phyloP scores from a whole-genome alignment of 2,888 invertebrate species.

The Conops quadrifasciatus region DNA sequence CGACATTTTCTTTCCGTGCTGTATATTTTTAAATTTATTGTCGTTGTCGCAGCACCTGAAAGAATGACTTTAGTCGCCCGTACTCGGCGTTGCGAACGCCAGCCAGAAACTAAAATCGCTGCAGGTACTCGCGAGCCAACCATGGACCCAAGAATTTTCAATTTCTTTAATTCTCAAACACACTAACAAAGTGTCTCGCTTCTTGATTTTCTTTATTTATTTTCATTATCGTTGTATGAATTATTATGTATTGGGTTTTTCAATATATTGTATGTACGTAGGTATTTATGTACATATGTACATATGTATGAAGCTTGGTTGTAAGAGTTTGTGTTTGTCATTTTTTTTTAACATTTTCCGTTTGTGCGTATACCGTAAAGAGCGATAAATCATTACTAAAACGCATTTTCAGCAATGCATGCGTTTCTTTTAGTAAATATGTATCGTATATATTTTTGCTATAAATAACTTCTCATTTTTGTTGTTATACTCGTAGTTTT shows the following conservation, averaged over 20 bases:
- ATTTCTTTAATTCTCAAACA: constrained; percentile 7
- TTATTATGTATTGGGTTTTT: not conserved
- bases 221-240: not conserved
- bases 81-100: constrained; percentile 29
- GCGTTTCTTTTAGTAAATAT: too few species aligned
- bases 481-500: too few species aligned
- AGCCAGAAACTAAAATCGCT: constrained; percentile 36
- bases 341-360: not conserved
- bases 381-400: too few species aligned
- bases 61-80: not conserved
- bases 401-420: too few species aligned
- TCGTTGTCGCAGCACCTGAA: not conserved
- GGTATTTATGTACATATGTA: not conserved
- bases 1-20: not conserved
- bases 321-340: not conserved
- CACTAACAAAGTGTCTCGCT: not conserved
- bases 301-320: constrained; percentile 2
- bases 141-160: constrained; percentile 18
- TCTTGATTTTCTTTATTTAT: constrained; percentile 7
- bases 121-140: constrained; percentile 27
- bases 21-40: constrained; percentile 4
- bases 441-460: too few species aligned
- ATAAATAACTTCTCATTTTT: too few species aligned
- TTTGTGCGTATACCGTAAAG: constrained; percentile 26
- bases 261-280: too few species aligned